These are phyloP conservation scores for Galagoides demidoff DNA, from an alignment of 2,797 vertebrate species.

Conservation along the genomic window DNA sequence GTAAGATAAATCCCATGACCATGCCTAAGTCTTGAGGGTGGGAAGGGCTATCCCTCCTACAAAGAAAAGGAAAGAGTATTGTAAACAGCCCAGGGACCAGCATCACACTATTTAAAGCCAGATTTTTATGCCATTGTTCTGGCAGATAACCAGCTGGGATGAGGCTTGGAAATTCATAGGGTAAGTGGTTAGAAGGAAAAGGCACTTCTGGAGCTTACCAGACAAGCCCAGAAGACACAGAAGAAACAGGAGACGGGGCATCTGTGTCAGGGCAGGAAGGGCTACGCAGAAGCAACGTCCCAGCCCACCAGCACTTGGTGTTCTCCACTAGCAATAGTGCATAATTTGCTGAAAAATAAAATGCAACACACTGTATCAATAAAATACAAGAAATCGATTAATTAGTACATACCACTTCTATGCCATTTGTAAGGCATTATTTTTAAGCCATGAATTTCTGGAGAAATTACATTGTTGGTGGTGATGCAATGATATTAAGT, in stretches of 20 bases:
- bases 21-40: neutral
- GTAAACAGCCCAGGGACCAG: neutral
- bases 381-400: neutral
- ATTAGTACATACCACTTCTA: neutral
- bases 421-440: neutral
- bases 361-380: neutral
- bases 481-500: neutral
- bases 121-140: neutral
- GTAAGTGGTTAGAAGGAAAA: neutral
- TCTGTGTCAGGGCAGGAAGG: neutral
- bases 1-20: no score
- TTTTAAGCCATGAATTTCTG: neutral
- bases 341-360: neutral
- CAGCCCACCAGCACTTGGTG: neutral
- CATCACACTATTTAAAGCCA: neutral
- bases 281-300: neutral
- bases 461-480: neutral
- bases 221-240: neutral
- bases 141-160: rapidly evolving
- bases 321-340: neutral
- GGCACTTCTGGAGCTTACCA: neutral
- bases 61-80: neutral
- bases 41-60: neutral
- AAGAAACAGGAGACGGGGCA: neutral
- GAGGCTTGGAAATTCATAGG: neutral